Evolutionary conservation across 2,113 vertebrate species (phyloP).

Genomic region (Prochilodus magdalenae): DNA sequence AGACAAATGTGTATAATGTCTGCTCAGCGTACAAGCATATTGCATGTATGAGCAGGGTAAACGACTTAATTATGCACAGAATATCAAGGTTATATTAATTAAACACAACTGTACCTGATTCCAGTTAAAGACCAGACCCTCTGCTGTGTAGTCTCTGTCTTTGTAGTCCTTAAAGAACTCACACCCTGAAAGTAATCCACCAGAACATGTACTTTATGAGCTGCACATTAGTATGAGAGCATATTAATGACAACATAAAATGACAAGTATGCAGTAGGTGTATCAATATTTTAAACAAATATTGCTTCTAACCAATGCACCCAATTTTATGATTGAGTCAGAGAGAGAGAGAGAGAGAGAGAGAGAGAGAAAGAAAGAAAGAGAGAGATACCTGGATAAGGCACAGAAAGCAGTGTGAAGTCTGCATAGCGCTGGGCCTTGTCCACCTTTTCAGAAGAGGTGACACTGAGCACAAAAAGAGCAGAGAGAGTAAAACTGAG

Average conservation of each 20-base stretch:
- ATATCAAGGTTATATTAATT: not conserved
- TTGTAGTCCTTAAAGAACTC: slow-evolving; percentile 99
- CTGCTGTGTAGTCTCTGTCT: slow-evolving; percentile 94
- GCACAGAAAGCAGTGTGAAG: slow-evolving; percentile 96
- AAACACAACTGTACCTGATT: slow-evolving; percentile 85
- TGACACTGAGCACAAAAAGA: slow-evolving; percentile 80
- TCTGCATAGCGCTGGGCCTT: slow-evolving; percentile 98
- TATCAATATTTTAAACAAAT: not conserved
- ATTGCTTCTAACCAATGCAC: too few relatives aligned
- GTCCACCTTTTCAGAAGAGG: slow-evolving; percentile 98
- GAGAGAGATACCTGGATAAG: slow-evolving; percentile 89
- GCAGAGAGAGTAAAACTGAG: not conserved
- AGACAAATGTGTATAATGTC: not conserved
- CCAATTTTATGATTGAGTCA: too few relatives aligned
- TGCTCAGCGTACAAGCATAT: not conserved
- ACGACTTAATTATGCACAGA: not conserved
- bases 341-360: not conserved
- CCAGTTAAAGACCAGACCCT: slow-evolving; percentile 99
- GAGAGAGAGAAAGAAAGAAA: not conserved
- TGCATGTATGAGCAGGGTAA: too few relatives aligned
- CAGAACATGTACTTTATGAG: slow-evolving; percentile 2
- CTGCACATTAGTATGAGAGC: not conserved
- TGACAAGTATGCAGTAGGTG: not conserved
- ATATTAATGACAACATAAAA: not conserved
- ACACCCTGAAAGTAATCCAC: slow-evolving; percentile 82